Conservation (phyloP, 2,797 vertebrate genomes). For the Anabacerthia variegaticeps region DNA sequence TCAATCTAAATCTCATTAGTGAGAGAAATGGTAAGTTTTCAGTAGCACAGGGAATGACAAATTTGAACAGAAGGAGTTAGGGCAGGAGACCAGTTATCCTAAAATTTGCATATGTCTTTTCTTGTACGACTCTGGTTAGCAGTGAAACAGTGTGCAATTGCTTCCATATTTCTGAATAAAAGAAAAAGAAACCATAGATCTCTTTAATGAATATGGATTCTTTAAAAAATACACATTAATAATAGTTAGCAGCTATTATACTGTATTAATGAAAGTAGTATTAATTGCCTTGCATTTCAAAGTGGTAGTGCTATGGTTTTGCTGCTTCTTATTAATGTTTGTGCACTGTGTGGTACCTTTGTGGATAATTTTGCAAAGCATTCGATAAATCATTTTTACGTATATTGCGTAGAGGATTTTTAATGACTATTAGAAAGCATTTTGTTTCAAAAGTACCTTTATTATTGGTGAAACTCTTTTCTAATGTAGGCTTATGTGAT, state of each 20-base stretch:
- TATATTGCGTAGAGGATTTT: slow-evolving; percentile 41
- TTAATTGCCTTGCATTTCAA: slow-evolving; percentile 61
- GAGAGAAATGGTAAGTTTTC: not conserved
- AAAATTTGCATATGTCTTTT: slow-evolving; percentile 25
- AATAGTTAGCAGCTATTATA: slow-evolving; percentile 65
- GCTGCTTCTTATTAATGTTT: slow-evolving; percentile 59
- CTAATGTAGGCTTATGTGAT: not conserved
- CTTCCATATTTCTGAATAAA: slow-evolving; percentile 64
- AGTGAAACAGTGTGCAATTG: slow-evolving; percentile 57
- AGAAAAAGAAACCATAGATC: not conserved
- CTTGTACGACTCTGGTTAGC: slow-evolving; percentile 28
- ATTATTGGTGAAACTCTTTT: slow-evolving; percentile 5
- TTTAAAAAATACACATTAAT: slow-evolving; percentile 48
- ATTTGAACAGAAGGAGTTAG: not conserved
- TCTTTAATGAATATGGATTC: slow-evolving; percentile 67
- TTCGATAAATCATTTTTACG: slow-evolving; percentile 66
- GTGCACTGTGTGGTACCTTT: slow-evolving; percentile 55
- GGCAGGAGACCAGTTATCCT: not conserved
- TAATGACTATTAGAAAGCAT: slow-evolving; percentile 49
- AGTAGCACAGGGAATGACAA: not conserved
- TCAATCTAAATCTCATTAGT: not conserved
- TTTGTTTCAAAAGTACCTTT: slow-evolving; percentile 47
- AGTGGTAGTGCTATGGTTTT: slow-evolving; percentile 54
- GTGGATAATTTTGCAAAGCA: slow-evolving; percentile 54
- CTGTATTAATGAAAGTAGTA: slow-evolving; percentile 60